A percentile compares a stretch with the other conserved stretches of the same genome.
Evolutionary conservation across 2,888 invertebrate genomes (phyloP).

Genomic region (Folsomia candida): DNA sequence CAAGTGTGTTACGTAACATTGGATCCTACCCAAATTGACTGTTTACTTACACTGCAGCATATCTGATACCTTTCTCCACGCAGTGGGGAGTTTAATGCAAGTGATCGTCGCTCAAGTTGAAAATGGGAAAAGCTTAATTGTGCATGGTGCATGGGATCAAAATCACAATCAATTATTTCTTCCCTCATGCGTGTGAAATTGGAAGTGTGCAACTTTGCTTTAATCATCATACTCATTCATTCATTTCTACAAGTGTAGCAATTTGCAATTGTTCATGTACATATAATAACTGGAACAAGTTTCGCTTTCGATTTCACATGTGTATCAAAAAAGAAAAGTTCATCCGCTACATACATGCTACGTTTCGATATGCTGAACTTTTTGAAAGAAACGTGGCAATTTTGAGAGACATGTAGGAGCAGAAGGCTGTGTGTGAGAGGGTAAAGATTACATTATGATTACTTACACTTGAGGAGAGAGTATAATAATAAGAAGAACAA

Average conservation of each 20-base stretch:
- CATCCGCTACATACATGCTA: not conserved
- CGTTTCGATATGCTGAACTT: not conserved
- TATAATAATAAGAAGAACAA: not conserved
- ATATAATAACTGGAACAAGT: not conserved
- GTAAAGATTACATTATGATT: conserved; percentile 1
- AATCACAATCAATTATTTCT: not conserved
- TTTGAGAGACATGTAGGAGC: not conserved
- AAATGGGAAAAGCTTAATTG: not conserved
- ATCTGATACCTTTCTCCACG: not conserved
- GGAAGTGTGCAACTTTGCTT: not conserved
- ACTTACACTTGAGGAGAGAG: not conserved
- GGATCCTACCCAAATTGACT: not conserved
- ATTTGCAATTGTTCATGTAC: not conserved
- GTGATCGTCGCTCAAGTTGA: not conserved
- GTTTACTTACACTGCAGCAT: not conserved
- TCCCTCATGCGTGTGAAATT: not conserved
- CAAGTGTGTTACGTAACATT: not conserved
- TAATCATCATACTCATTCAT: not conserved
- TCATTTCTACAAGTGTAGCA: not conserved
- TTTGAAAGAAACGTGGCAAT: not conserved
- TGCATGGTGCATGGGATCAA: not conserved
- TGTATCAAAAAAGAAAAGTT: not conserved
- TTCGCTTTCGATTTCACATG: too few relatives aligned
- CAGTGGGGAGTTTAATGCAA: not conserved
- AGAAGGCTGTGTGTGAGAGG: not conserved